A percentile compares a stretch with the other conserved stretches of the same genome.
These are phyloP conservation scores for Umimayanthus chanpuru DNA, from an alignment of 92 coral and sea anemone species.

Conservation along the genomic window DNA sequence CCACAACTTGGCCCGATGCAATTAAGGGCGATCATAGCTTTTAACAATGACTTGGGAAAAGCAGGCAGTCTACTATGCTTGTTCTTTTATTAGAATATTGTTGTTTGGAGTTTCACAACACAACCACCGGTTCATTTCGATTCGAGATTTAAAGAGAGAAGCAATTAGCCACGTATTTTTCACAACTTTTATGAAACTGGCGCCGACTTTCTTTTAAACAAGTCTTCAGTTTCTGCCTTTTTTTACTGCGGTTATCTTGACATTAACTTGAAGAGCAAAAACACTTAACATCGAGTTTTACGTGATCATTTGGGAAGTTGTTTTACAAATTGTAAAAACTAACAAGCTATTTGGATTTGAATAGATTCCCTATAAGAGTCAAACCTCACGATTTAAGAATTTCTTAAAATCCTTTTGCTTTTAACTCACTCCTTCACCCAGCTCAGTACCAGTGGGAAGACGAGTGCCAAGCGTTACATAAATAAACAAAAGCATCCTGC, in stretches of 20 bases:
- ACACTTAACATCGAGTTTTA: neutral
- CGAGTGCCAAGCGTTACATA: slow-evolving; percentile 41
- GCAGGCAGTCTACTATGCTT: neutral
- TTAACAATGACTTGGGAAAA: neutral
- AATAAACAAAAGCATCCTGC: slow-evolving; percentile 39
- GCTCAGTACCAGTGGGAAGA: neutral
- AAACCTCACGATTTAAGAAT: neutral
- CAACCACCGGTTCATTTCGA: neutral
- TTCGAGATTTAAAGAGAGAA: neutral
- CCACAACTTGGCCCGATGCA: neutral
- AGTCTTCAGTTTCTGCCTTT: neutral
- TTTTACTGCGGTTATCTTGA: neutral
- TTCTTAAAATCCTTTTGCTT: neutral
- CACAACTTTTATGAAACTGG: neutral
- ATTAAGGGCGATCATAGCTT: neutral
- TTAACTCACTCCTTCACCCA: neutral
- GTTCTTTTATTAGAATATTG: neutral
- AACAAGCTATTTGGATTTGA: neutral
- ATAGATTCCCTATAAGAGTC: neutral
- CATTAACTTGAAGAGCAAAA: neutral
- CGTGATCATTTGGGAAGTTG: neutral
- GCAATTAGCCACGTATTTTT: neutral
- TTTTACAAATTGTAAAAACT: neutral
- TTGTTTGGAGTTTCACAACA: neutral
- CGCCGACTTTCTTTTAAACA: neutral